A percentile compares a stretch with the other conserved stretches of the same genome.
Conservation (phyloP, 2,888 invertebrate genomes). For the Metopia argyrocephala region DNA sequence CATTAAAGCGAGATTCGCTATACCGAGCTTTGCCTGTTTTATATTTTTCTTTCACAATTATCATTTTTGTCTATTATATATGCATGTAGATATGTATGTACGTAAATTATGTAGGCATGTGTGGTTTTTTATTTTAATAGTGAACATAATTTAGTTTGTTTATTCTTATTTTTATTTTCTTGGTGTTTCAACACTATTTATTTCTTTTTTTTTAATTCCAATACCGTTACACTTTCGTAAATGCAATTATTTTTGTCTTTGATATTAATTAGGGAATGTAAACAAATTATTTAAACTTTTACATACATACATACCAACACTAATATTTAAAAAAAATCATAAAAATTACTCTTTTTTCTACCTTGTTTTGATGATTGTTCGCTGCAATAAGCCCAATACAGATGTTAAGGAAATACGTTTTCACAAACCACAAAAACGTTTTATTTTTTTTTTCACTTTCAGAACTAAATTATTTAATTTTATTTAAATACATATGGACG, state of each 20-base stretch:
- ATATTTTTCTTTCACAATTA: neutral
- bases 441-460: neutral
- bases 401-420: conserved; percentile 4
- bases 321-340: neutral
- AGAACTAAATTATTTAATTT: too few relatives aligned
- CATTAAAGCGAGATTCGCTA: too few relatives aligned
- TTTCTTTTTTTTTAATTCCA: conserved; percentile 1
- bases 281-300: conserved; percentile 45
- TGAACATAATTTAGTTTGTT: too few relatives aligned
- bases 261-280: conserved; percentile 17
- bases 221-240: conserved; percentile 43
- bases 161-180: too few relatives aligned
- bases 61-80: too few relatives aligned
- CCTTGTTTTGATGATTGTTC: conserved; percentile 15
- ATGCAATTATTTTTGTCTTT: too few relatives aligned
- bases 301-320: neutral
- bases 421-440: conserved; percentile 1
- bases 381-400: conserved; percentile 55
- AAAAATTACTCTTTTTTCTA: conserved; percentile 1
- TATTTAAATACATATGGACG: too few relatives aligned
- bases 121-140: too few relatives aligned
- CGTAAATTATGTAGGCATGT: too few relatives aligned
- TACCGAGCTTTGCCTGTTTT: conserved; percentile 9
- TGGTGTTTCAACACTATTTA: too few relatives aligned
- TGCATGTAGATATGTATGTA: conserved; percentile 2